A percentile compares a stretch with the other conserved stretches of the same genome.
These are phyloP conservation scores for Listronotus oregonensis DNA, from an alignment of 1,140 invertebrate genomes.

Conservation along the genomic window DNA sequence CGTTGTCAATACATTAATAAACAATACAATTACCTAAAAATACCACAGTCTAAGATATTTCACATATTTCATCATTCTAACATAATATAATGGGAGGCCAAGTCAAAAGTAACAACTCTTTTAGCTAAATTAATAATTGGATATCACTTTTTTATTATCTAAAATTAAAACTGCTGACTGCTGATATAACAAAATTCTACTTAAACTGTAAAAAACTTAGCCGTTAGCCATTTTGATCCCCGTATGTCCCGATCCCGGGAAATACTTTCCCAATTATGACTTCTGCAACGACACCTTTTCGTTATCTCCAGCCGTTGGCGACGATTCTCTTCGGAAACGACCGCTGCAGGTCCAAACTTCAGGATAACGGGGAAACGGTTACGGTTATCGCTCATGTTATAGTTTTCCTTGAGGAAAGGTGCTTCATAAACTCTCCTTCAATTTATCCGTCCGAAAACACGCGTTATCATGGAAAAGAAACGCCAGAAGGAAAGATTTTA, in stretches of 20 bases:
- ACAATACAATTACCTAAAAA: too few species aligned
- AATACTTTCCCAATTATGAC: conserved; percentile 38
- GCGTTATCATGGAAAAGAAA: conserved; percentile 24
- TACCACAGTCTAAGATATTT: too few species aligned
- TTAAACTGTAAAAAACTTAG: neutral
- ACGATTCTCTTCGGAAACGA: conserved; percentile 48
- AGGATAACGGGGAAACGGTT: conserved; percentile 52
- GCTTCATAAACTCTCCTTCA: conserved; percentile 52
- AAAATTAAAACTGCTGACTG: neutral
- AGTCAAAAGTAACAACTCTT: conserved; percentile 13
- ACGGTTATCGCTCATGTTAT: conserved; percentile 55
- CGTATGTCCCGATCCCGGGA: conserved; percentile 46
- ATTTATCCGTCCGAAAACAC: conserved; percentile 44
- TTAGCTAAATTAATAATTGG: neutral
- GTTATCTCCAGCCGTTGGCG: conserved; percentile 53
- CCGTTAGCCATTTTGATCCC: conserved; percentile 31
- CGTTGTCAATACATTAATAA: too few species aligned
- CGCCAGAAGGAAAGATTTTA: conserved; percentile 29
- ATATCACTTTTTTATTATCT: too few species aligned
- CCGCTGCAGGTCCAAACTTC: conserved; percentile 52
- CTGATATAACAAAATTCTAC: neutral
- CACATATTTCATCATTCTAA: too few species aligned
- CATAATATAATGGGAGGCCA: too few species aligned
- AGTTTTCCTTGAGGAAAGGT: conserved; percentile 55
- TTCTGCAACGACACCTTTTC: conserved; percentile 50